phyloP scores from a whole-genome alignment of 2,797 vertebrate species.

The Thamnophis elegans region DNA sequence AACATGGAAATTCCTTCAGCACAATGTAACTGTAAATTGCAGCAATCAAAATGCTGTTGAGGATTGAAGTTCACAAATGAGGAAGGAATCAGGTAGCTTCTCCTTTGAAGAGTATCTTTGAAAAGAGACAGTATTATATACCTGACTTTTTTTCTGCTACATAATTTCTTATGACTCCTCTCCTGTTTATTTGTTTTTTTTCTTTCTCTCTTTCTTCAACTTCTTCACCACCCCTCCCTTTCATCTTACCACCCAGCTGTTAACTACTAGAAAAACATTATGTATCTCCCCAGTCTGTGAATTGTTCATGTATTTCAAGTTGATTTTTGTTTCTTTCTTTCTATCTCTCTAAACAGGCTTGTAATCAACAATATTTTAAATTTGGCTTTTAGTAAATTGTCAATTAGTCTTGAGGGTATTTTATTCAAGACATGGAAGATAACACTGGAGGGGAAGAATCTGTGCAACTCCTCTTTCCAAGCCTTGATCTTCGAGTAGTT shows the following conservation, averaged over 20 bases:
- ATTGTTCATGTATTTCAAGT: not conserved
- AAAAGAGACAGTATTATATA: not conserved
- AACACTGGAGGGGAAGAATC: not conserved
- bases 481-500: not conserved
- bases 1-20: not conserved
- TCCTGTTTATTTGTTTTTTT: not conserved
- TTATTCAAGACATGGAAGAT: not conserved
- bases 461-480: not conserved
- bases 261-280: not conserved
- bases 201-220: not conserved
- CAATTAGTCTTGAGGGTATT: not conserved
- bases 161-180: not conserved
- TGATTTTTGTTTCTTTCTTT: not conserved
- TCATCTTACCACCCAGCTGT: not conserved
- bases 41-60: not conserved
- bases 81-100: not conserved
- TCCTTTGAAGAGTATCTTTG: not conserved
- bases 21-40: not conserved
- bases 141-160: not conserved
- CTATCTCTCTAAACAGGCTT: not conserved
- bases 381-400: not conserved
- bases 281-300: not conserved
- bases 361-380: not conserved
- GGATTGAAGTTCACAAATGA: not conserved
- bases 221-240: not conserved